Percentiles rank a stretch among this genome's conserved stretches.
Evolutionary conservation across 2,113 vertebrate species (phyloP).

Genomic region (Rhabdomys dilectus): DNA sequence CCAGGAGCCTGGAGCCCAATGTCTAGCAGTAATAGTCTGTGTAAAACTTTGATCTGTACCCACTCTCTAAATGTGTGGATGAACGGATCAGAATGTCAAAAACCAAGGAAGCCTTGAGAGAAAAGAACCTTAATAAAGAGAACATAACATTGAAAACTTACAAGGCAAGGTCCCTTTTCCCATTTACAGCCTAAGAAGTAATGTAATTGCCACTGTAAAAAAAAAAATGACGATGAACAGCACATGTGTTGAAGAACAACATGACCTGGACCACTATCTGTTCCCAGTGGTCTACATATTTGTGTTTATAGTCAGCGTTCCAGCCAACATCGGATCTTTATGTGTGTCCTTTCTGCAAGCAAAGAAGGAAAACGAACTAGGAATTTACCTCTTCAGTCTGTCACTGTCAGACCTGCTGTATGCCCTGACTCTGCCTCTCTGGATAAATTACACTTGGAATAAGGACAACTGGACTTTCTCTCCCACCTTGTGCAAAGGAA

Average conservation of each 20-base stretch:
- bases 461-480: constrained; percentile 88
- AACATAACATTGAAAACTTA: neutral
- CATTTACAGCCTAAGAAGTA: neutral
- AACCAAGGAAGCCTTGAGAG: neutral
- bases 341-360: constrained; percentile 91
- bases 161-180: neutral
- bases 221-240: constrained; percentile 58
- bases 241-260: constrained; percentile 76
- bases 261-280: constrained; percentile 86
- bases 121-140: neutral
- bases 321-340: constrained; percentile 90
- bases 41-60: neutral
- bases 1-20: neutral
- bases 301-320: constrained; percentile 89
- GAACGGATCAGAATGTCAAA: neutral
- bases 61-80: neutral
- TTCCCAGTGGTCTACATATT: constrained; percentile 89
- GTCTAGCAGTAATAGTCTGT: neutral
- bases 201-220: neutral
- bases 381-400: constrained; percentile 92
- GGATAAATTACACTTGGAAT: constrained; percentile 90
- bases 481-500: constrained; percentile 82
- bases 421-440: constrained; percentile 88
- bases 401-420: constrained; percentile 92
- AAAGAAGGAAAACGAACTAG: constrained; percentile 91